Evolutionary conservation across 2,888 invertebrate genomes (phyloP).

Genomic region (Trichopria drosophilae): DNA sequence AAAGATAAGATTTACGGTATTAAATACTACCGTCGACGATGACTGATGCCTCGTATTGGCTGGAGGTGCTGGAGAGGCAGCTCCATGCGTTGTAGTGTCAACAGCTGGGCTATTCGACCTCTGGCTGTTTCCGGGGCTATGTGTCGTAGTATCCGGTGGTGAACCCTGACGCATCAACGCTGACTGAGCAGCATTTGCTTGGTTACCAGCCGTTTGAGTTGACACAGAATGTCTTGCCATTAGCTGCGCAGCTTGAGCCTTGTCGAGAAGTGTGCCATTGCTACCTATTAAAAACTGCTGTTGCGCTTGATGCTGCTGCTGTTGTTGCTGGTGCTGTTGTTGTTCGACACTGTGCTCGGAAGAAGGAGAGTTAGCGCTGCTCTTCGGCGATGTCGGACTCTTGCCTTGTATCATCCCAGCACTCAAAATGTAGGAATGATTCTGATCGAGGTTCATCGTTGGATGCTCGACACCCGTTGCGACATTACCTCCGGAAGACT

Average conservation of each 20-base stretch:
- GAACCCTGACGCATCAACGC: constrained; percentile 61
- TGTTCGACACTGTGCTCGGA: constrained; percentile 55
- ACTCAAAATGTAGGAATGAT: constrained; percentile 56
- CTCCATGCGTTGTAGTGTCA: constrained; percentile 56
- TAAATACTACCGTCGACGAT: constrained; percentile 36
- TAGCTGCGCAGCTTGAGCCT: constrained; percentile 37
- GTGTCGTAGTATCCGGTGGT: constrained; percentile 84
- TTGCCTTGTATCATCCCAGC: constrained; percentile 52
- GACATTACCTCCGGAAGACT: constrained; percentile 40
- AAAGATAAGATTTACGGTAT: too few relatives aligned
- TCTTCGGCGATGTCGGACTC: constrained; percentile 48
- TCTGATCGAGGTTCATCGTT: constrained; percentile 65
- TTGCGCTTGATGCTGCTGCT: constrained; percentile 35
- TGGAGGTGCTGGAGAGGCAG: constrained; percentile 55
- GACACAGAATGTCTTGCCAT: constrained; percentile 71
- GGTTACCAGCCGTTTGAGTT: constrained; percentile 68
- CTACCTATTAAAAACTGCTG: constrained; percentile 46
- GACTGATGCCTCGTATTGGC: constrained; percentile 51
- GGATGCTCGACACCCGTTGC: constrained; percentile 47
- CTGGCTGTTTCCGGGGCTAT: constrained; percentile 67
- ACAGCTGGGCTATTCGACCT: constrained; percentile 56
- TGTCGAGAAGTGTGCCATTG: constrained; percentile 38
- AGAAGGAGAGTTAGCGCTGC: constrained; percentile 46
- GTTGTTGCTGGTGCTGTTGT: constrained; percentile 50
- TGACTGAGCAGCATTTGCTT: constrained; percentile 54